A percentile compares a stretch with the other conserved stretches of the same genome.
Evolutionary conservation across 2,888 invertebrate species (phyloP).

Genomic region (Gnatocerus cornutus): DNA sequence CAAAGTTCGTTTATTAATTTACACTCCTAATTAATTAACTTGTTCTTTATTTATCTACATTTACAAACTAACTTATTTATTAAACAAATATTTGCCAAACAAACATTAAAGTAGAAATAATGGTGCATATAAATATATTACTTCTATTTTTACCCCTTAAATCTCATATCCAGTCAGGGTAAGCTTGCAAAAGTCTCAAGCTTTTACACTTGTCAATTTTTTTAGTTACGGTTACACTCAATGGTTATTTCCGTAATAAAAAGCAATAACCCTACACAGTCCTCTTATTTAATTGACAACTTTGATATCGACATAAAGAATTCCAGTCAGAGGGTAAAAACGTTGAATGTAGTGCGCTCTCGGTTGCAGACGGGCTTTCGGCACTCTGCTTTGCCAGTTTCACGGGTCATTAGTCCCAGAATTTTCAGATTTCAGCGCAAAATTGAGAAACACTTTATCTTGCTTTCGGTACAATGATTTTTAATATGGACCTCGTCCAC

Average conservation of each 20-base stretch:
- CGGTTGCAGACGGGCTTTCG: slow-evolving; percentile 41
- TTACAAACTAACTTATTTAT: too few relatives aligned
- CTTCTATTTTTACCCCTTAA: too few relatives aligned
- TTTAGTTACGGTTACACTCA: slow-evolving; percentile 4
- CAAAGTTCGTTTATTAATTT: too few relatives aligned
- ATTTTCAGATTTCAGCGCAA: slow-evolving; percentile 58
- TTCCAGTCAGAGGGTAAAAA: slow-evolving; percentile 48
- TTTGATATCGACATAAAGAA: slow-evolving; percentile 51
- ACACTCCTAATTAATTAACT: too few relatives aligned
- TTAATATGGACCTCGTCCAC: slow-evolving; percentile 64
- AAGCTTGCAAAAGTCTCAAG: background rate
- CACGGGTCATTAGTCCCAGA: slow-evolving; percentile 62
- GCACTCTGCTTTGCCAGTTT: slow-evolving; percentile 56
- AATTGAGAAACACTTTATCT: slow-evolving; percentile 67
- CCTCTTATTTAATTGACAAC: slow-evolving; percentile 48
- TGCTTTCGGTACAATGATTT: slow-evolving; percentile 65
- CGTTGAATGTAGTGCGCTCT: slow-evolving; percentile 36
- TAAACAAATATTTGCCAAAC: too few relatives aligned
- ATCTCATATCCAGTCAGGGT: background rate
- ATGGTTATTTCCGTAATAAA: slow-evolving; percentile 45
- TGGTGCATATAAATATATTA: too few relatives aligned
- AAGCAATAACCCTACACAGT: slow-evolving; percentile 29
- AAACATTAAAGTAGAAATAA: too few relatives aligned
- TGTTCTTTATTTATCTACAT: too few relatives aligned
- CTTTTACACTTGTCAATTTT: slow-evolving; percentile 1